Conservation (phyloP, 2,113 vertebrate genomes). For the Paedocypris sp. region DNA sequence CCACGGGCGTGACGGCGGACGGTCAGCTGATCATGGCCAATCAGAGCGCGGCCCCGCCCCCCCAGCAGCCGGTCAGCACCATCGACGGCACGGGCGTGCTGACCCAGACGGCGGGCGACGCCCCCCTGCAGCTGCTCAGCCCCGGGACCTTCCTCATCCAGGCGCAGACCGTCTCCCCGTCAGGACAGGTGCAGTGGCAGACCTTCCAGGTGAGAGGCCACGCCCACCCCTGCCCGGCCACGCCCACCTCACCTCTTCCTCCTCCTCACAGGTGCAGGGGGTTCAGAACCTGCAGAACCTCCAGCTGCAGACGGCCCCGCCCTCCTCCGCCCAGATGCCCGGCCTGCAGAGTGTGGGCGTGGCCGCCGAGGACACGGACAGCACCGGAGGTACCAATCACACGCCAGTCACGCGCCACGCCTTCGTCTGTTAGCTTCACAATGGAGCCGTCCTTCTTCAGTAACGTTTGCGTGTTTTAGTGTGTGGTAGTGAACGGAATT, state of each 20-base stretch:
- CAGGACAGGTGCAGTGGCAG: conserved; percentile 98
- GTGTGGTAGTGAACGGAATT: too few species aligned
- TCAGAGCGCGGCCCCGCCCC: conserved; percentile 76
- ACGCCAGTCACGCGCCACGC: too few species aligned
- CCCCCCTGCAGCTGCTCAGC: conserved; percentile 92
- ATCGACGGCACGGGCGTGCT: conserved; percentile 80
- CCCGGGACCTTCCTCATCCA: conserved; percentile 98
- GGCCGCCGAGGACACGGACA: conserved; percentile 78
- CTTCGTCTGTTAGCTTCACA: too few species aligned
- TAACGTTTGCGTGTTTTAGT: too few species aligned
- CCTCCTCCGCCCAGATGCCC: conserved; percentile 88
- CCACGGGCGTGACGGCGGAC: conserved; percentile 89
- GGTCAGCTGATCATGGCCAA: conserved; percentile 88
- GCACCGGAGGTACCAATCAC: conserved; percentile 75
- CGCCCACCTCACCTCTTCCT: too few species aligned
- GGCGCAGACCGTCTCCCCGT: conserved; percentile 93
- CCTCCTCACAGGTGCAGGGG: conserved; percentile 85
- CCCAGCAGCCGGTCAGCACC: conserved; percentile 76
- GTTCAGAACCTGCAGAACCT: conserved; percentile 98
- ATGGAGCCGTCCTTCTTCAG: too few species aligned
- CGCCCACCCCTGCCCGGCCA: too few species aligned
- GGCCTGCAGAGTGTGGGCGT: too few species aligned
- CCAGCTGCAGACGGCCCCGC: conserved; percentile 85
- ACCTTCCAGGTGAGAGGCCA: conserved; percentile 83
- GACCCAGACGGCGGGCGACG: conserved; percentile 77